Percentiles rank a stretch among this genome's conserved stretches.
These are phyloP conservation scores for Scartelaos histophorus DNA, from an alignment of 2,113 vertebrate genomes.

Conservation along the genomic window DNA sequence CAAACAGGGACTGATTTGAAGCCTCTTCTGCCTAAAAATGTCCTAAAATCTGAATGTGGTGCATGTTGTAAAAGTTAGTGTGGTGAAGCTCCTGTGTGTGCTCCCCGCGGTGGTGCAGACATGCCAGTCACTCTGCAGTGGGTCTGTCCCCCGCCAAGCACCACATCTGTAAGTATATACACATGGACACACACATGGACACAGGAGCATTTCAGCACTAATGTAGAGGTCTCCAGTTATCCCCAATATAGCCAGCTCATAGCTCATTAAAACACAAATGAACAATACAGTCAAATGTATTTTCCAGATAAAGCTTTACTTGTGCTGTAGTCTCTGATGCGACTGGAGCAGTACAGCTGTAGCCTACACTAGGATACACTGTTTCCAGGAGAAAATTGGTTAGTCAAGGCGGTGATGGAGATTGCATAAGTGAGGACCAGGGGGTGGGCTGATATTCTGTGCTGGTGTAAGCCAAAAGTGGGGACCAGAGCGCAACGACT, in stretches of 20 bases:
- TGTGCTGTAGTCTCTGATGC: neutral
- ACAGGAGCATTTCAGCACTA: neutral
- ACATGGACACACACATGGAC: slow-evolving; percentile 3
- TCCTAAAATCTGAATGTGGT: neutral
- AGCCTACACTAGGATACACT: no score
- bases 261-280: neutral
- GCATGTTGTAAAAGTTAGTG: neutral
- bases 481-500: no score
- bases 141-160: slow-evolving; percentile 51
- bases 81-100: slow-evolving; percentile 31
- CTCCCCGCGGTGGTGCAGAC: slow-evolving; percentile 48
- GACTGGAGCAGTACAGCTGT: no score
- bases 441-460: no score
- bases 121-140: slow-evolving; percentile 61
- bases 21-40: neutral
- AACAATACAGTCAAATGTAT: neutral
- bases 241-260: neutral
- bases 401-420: no score
- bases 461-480: no score
- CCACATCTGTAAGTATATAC: slow-evolving; percentile 44
- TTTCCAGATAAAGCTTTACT: neutral
- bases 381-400: no score
- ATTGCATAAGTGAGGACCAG: no score
- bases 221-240: neutral
- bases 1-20: neutral